A percentile compares a stretch with the other conserved stretches of the same genome.
These are phyloP conservation scores for Drosophila hydei DNA, from an alignment of 1,140 invertebrate species.

Conservation along the genomic window DNA sequence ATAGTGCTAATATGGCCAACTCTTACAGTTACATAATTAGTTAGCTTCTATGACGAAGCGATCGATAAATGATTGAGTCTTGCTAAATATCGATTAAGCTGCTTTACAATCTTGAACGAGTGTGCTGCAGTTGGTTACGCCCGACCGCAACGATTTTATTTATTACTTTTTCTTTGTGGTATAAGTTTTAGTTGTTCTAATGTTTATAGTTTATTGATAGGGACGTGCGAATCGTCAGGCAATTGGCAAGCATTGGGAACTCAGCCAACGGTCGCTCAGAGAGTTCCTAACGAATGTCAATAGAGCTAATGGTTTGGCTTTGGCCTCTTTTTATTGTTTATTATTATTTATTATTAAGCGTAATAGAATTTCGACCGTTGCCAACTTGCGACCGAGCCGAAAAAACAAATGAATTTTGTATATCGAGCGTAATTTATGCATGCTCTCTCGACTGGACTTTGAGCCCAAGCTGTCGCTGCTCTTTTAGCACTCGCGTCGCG, in stretches of 20 bases:
- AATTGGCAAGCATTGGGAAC: slow-evolving; percentile 57
- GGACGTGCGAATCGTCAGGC: slow-evolving; percentile 53
- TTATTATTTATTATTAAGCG: slow-evolving; percentile 75
- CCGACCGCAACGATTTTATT: too few species aligned
- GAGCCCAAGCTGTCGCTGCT: neutral
- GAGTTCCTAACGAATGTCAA: slow-evolving; percentile 52
- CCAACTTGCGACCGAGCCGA: slow-evolving; percentile 26
- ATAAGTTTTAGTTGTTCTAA: neutral
- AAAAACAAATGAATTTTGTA: slow-evolving; percentile 39
- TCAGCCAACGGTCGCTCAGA: slow-evolving; percentile 34
- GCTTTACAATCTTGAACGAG: too few species aligned
- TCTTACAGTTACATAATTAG: too few species aligned
- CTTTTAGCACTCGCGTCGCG: slow-evolving; percentile 42
- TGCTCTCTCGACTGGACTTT: slow-evolving; percentile 41
- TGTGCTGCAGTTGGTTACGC: too few species aligned
- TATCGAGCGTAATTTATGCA: slow-evolving; percentile 66
- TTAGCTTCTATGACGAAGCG: too few species aligned
- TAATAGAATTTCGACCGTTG: slow-evolving; percentile 47
- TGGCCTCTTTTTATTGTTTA: slow-evolving; percentile 62
- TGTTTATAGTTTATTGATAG: slow-evolving; percentile 19
- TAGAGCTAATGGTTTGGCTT: slow-evolving; percentile 53
- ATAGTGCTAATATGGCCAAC: too few species aligned
- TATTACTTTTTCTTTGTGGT: neutral
- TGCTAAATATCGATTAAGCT: too few species aligned
- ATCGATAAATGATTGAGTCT: too few species aligned